Evolutionary conservation across 2,113 vertebrate species (phyloP).

Genomic region (Procavia capensis): DNA sequence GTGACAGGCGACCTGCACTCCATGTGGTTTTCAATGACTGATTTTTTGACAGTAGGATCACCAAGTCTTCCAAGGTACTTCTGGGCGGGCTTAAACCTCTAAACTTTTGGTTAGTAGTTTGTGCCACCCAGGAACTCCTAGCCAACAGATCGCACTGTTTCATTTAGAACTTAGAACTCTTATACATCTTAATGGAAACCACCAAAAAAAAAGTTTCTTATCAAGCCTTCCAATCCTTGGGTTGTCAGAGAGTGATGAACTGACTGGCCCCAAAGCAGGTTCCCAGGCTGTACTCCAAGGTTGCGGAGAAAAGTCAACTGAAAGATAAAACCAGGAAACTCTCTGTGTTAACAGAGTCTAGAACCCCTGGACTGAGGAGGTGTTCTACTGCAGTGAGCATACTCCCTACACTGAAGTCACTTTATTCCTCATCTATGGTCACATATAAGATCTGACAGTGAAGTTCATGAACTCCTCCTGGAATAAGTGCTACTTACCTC

Average conservation of each 20-base stretch:
- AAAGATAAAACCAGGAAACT: too few species aligned
- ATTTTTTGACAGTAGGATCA: neutral
- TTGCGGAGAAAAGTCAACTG: neutral
- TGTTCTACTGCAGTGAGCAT: fast-evolving
- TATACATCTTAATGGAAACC: neutral
- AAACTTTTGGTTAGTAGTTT: neutral
- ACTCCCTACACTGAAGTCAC: neutral
- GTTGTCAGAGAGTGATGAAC: neutral
- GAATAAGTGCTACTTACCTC: too few species aligned
- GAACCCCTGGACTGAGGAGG: neutral
- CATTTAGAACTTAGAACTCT: neutral
- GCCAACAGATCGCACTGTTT: neutral
- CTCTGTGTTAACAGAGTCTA: fast-evolving
- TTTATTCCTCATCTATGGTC: neutral
- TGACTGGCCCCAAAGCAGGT: too few species aligned
- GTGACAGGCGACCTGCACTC: neutral
- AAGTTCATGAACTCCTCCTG: too few species aligned
- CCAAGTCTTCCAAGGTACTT: neutral
- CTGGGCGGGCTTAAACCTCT: neutral
- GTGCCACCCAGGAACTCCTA: neutral
- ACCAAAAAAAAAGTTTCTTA: neutral
- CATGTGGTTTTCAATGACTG: neutral
- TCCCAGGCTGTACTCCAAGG: too few species aligned
- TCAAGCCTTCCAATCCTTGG: neutral
- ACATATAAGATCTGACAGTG: too few species aligned